Conservation (phyloP, 2,797 vertebrate genomes). For the Buceros bicornis region DNA sequence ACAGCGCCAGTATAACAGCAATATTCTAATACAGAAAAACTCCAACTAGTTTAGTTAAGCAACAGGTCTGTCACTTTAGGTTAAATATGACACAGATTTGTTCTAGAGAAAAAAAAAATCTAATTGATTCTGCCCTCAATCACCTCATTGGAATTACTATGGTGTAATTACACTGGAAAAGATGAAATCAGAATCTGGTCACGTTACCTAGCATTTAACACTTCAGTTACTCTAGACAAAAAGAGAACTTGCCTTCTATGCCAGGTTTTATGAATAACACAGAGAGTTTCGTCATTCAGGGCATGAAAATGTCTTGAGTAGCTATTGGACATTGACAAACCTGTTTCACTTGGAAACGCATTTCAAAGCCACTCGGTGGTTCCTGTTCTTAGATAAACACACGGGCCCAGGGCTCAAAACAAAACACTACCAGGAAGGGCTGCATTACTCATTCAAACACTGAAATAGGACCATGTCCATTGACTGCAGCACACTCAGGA, state of each 20-base stretch:
- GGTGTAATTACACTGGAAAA: not conserved
- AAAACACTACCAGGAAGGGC: not conserved
- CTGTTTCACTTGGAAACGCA: not conserved
- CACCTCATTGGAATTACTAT: not conserved
- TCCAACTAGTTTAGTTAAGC: not conserved
- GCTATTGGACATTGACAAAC: not conserved
- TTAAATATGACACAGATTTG: not conserved
- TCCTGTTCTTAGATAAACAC: not conserved
- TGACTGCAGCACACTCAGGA: fast-evolving
- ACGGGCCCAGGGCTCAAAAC: not conserved
- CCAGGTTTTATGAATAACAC: not conserved
- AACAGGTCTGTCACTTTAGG: not conserved
- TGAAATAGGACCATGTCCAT: not conserved
- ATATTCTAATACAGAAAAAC: not conserved
- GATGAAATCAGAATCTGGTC: not conserved
- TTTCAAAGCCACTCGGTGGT: not conserved
- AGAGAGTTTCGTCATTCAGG: not conserved
- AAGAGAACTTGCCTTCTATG: not conserved
- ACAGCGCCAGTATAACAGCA: not conserved
- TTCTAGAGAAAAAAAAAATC: not conserved
- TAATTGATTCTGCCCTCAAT: not conserved
- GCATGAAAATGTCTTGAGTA: not conserved
- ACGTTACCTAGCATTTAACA: not conserved
- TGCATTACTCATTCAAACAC: not conserved
- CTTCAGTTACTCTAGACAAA: not conserved